A percentile compares a stretch with the other conserved stretches of the same genome.
Evolutionary conservation across 2,888 invertebrate genomes (phyloP).

Genomic region (Apamea anceps): DNA sequence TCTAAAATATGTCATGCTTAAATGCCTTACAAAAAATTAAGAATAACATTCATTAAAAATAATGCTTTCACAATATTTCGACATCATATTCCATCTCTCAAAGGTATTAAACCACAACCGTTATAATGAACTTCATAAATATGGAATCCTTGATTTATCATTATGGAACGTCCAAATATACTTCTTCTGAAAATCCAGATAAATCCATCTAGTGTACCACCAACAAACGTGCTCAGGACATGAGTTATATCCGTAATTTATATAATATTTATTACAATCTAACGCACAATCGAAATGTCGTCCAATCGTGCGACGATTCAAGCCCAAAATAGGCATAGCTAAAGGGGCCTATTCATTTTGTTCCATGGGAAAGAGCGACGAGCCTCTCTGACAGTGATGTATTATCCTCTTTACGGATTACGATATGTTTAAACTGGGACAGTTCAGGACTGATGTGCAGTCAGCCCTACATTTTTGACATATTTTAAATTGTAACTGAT

Average conservation of each 20-base stretch:
- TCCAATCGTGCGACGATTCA: slow-evolving; percentile 55
- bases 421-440: slow-evolving; percentile 64
- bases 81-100: background rate
- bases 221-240: slow-evolving; percentile 36
- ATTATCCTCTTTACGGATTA: slow-evolving; percentile 72
- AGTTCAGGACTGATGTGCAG: slow-evolving; percentile 41
- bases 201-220: slow-evolving; percentile 20
- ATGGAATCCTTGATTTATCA: slow-evolving; percentile 1
- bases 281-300: slow-evolving; percentile 62
- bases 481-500: slow-evolving; percentile 34
- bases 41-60: background rate
- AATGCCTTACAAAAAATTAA: background rate
- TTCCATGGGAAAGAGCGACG: slow-evolving; percentile 74
- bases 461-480: slow-evolving; percentile 44
- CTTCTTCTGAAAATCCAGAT: slow-evolving; percentile 38
- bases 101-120: slow-evolving; percentile 5
- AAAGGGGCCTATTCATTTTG: slow-evolving; percentile 75
- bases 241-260: slow-evolving; percentile 65
- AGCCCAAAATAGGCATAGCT: slow-evolving; percentile 73
- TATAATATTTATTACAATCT: slow-evolving; percentile 64
- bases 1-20: background rate
- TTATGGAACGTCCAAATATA: slow-evolving; percentile 7
- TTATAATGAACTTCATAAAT: slow-evolving; percentile 28
- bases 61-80: background rate
- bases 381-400: slow-evolving; percentile 78